These are phyloP conservation scores for Bubalus kerabau DNA, from an alignment of 2,113 vertebrate species.

Conservation along the genomic window DNA sequence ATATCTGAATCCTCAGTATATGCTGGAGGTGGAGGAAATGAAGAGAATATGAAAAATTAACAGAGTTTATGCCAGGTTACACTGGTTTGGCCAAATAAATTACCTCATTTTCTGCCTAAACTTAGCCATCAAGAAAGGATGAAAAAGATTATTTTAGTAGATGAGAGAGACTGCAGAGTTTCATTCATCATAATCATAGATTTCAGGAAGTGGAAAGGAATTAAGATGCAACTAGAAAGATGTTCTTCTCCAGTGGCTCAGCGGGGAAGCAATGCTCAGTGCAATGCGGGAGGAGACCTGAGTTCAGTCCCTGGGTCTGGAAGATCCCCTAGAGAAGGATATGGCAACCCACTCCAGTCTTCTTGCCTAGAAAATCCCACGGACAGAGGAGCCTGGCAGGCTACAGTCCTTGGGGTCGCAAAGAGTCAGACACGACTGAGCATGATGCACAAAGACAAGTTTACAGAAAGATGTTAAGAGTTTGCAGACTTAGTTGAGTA, in stretches of 20 bases:
- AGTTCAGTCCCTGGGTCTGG: neutral
- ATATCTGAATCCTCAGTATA: neutral
- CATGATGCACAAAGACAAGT: neutral
- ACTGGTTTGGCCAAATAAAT: neutral
- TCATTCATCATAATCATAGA: neutral
- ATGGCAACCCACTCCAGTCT: neutral
- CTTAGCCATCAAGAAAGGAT: neutral
- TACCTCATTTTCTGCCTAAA: neutral
- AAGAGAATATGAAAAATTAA: neutral
- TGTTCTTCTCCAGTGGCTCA: neutral
- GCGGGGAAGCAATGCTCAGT: accelerated
- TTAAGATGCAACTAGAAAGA: neutral
- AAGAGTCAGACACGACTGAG: neutral
- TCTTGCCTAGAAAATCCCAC: neutral
- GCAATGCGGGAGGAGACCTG: neutral
- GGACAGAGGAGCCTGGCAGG: neutral
- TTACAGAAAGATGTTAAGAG: neutral
- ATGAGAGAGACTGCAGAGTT: neutral
- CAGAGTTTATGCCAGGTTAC: neutral
- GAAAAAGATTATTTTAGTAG: neutral
- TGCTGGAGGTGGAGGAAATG: neutral
- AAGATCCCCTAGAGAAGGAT: neutral
- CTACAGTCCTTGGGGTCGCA: neutral
- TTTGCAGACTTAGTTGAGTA: neutral
- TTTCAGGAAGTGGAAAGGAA: neutral